phyloP scores from a whole-genome alignment of 1,140 invertebrate species.

The Drosophila sechellia region DNA sequence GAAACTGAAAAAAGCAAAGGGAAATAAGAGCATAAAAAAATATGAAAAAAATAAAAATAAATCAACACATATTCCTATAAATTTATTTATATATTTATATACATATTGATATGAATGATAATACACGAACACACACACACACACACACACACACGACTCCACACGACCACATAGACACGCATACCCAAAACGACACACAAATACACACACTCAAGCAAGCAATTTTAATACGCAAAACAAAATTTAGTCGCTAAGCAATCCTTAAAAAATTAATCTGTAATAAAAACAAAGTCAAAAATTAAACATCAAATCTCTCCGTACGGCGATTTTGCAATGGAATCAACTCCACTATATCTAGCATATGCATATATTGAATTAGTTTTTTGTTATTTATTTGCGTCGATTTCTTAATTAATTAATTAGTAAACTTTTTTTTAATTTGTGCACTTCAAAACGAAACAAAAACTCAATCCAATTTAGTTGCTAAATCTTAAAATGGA shows the following conservation, averaged over 20 bases:
- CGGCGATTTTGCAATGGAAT: slow-evolving; percentile 49
- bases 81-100: slow-evolving; percentile 78
- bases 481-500: slow-evolving; percentile 65
- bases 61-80: slow-evolving; percentile 80
- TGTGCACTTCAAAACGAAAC: slow-evolving; percentile 33
- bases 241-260: slow-evolving; percentile 51
- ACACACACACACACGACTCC: slow-evolving; percentile 17
- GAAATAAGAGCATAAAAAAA: slow-evolving; percentile 26
- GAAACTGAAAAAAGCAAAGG: slow-evolving; percentile 8
- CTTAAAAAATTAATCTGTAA: slow-evolving; percentile 46
- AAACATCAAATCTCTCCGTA: slow-evolving; percentile 29
- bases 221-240: slow-evolving; percentile 72
- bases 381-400: slow-evolving; percentile 59
- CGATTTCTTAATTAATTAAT: slow-evolving; percentile 46
- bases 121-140: slow-evolving; percentile 29
- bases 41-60: slow-evolving; percentile 43
- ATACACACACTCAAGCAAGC: slow-evolving; percentile 53
- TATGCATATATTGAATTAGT: slow-evolving; percentile 52
- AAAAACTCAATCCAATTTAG: slow-evolving; percentile 56
- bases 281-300: slow-evolving; percentile 20
- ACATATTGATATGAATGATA: slow-evolving; percentile 77
- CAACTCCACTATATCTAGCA: slow-evolving; percentile 48
- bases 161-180: slow-evolving; percentile 25
- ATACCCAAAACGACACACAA: slow-evolving; percentile 22
- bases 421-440: slow-evolving; percentile 40